Evolutionary conservation across 2,888 invertebrate species (phyloP), one percentile per base, ranked within the genome.

Genomic region (Mimumesa dahlbomi): DNA sequence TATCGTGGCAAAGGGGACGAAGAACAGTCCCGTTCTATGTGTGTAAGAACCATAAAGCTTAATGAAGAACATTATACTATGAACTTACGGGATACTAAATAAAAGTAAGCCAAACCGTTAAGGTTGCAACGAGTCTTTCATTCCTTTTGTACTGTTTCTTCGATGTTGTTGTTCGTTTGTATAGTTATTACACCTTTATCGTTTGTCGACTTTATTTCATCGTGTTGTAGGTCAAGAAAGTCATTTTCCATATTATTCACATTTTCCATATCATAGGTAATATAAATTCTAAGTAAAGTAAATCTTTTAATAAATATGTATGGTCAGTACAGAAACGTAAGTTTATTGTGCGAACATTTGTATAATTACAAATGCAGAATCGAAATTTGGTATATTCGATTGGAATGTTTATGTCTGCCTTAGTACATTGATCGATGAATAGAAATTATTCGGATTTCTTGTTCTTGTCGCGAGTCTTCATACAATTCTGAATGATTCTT

Each of bases 401-500:
- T 13, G 36, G 36, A 36, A 36, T 4, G 1, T 29, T 29, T n/a
- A n/a, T n/a, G n/a, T n/a, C n/a, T n/a, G n/a, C n/a, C n/a, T n/a
- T n/a, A n/a, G n/a, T n/a, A n/a, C n/a, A n/a, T n/a, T n/a, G n/a
- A n/a, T n/a, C n/a, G n/a, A n/a, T n/a, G n/a, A n/a, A n/a, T n/a
- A n/a, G n/a, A n/a, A 19, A 25, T 68, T 43, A 70, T 57, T 85
- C 84, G 14, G 79, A 84, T 56, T 89, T 90, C 67, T 90, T 89
- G 25, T 87, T 88, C 21, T 77, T 82, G 40, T 90, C 88, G 29
- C 87, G 87, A 11, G 82, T 87, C 34, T 87, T 86, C 81, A 88
- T 88, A 83, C 93, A 93, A 56, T 91, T 91, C 29, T 84, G 82
- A 29, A 96, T 92, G 75, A 95, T 93, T 70, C 91, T 91, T 84